A percentile compares a stretch with the other conserved stretches of the same genome.
Evolutionary conservation across 2,888 invertebrate species (phyloP).

Genomic region (Morpho helenor): DNA sequence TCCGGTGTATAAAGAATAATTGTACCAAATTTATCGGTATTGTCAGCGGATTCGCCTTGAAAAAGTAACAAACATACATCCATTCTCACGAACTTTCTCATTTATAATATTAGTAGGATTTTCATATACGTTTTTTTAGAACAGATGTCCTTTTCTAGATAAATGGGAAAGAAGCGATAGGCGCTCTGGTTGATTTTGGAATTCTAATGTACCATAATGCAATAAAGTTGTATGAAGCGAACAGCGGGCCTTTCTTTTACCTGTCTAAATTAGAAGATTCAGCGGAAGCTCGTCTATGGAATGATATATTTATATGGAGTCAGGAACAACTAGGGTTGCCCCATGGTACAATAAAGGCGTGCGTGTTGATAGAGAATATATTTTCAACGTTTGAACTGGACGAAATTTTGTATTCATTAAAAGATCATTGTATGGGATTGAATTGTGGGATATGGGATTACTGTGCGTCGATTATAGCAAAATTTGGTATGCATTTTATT

Average conservation of each 20-base stretch:
- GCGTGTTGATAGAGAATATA: slow-evolving; percentile 85
- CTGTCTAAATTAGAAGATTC: slow-evolving; percentile 84
- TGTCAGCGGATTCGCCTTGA: too few relatives aligned
- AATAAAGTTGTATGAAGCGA: slow-evolving; percentile 66
- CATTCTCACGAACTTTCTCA: too few relatives aligned
- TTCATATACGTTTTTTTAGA: too few relatives aligned
- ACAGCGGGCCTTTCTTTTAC: slow-evolving; percentile 84
- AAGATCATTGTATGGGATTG: slow-evolving; percentile 83
- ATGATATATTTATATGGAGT: slow-evolving; percentile 83
- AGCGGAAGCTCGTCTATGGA: slow-evolving; percentile 83
- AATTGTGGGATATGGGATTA: slow-evolving; percentile 90
- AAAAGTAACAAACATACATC: too few relatives aligned
- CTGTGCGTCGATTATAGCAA: slow-evolving; percentile 81
- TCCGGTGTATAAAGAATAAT: too few relatives aligned
- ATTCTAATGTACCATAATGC: slow-evolving; percentile 83
- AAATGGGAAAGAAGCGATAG: slow-evolving; percentile 80
- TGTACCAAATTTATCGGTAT: too few relatives aligned
- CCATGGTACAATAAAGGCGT: slow-evolving; percentile 82
- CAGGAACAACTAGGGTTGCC: slow-evolving; percentile 77
- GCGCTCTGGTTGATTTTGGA: slow-evolving; percentile 84
- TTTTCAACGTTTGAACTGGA: slow-evolving; percentile 84
- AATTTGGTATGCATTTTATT: slow-evolving; percentile 72
- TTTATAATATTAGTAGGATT: too few relatives aligned
- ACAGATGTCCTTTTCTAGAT: slow-evolving; percentile 51
- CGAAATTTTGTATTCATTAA: slow-evolving; percentile 82